Conservation (phyloP, 2,888 invertebrate species). For the Drosophila hawaiiensis region DNA sequence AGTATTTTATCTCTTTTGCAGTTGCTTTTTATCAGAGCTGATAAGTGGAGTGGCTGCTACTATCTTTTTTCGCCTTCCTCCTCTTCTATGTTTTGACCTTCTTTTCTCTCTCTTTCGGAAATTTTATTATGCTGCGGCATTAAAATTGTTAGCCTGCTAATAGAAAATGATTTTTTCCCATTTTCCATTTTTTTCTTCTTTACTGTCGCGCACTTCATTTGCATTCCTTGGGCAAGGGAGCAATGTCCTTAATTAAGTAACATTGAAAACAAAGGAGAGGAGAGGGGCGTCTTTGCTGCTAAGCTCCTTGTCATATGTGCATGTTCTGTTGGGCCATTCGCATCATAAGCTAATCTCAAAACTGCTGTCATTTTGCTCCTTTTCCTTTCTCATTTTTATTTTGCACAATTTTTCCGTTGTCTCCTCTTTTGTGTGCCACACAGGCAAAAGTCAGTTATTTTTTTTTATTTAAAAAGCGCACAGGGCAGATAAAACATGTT, state of each 20-base stretch:
- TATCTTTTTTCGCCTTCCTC: neutral
- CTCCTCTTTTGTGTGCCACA: slow-evolving; percentile 14
- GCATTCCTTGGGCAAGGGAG: slow-evolving; percentile 68
- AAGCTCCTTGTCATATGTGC: slow-evolving; percentile 67
- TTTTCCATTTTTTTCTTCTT: neutral
- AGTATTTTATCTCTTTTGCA: slow-evolving; percentile 65
- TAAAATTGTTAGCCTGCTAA: slow-evolving; percentile 76
- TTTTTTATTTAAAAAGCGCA: slow-evolving; percentile 67
- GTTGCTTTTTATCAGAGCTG: slow-evolving; percentile 79
- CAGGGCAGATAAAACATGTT: slow-evolving; percentile 68
- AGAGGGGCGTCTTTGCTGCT: neutral
- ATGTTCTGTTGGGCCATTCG: slow-evolving; percentile 48
- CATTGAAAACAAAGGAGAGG: slow-evolving; percentile 6
- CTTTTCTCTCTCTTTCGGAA: slow-evolving; percentile 14
- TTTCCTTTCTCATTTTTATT: neutral
- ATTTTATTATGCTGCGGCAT: slow-evolving; percentile 72
- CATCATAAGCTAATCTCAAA: slow-evolving; percentile 69
- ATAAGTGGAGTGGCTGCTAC: slow-evolving; percentile 58
- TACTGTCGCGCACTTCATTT: slow-evolving; percentile 64
- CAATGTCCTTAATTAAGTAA: slow-evolving; percentile 77
- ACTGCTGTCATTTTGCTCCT: slow-evolving; percentile 52
- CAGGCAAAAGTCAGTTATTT: slow-evolving; percentile 54
- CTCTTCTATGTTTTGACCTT: neutral
- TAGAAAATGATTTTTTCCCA: slow-evolving; percentile 68
- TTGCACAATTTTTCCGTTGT: slow-evolving; percentile 14